Percentiles rank a stretch among this genome's conserved stretches.
Evolutionary conservation across 2,797 vertebrate genomes (phyloP).

Genomic region (Anguilla marmorata): DNA sequence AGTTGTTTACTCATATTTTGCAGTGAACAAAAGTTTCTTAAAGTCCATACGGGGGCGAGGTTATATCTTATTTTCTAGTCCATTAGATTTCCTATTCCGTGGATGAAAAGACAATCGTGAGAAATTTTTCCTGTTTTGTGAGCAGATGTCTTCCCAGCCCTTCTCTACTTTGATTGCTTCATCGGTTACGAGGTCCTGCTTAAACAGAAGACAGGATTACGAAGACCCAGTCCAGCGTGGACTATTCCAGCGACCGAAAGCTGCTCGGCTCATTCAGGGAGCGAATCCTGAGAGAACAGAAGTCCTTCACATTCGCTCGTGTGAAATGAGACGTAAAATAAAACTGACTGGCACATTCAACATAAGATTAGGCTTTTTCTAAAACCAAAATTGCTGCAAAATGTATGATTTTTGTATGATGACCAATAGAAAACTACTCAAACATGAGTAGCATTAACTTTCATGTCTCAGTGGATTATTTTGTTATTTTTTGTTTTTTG

Average conservation of each 20-base stretch:
- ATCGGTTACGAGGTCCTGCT: not conserved
- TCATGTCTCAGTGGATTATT: slow-evolving; percentile 14
- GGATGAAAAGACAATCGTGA: slow-evolving; percentile 6
- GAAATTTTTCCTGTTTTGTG: not conserved
- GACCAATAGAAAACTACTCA: not conserved
- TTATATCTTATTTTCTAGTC: slow-evolving; percentile 26
- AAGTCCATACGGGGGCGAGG: not conserved
- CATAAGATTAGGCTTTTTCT: not conserved
- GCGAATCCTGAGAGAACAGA: slow-evolving; percentile 55
- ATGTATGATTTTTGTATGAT: not conserved
- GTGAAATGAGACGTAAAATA: not conserved
- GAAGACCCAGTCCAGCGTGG: slow-evolving; percentile 16
- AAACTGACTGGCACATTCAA: not conserved
- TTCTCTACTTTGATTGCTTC: not conserved
- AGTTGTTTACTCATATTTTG: not conserved
- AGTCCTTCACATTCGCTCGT: not conserved
- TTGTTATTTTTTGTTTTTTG: not conserved
- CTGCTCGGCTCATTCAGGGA: slow-evolving; percentile 46
- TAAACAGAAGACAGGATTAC: not conserved
- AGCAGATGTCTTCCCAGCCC: not conserved
- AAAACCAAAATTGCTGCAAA: not conserved
- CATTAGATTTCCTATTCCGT: slow-evolving; percentile 15
- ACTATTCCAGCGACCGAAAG: slow-evolving; percentile 1
- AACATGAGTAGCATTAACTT: not conserved
- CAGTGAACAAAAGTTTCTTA: not conserved